A percentile compares a stretch with the other conserved stretches of the same genome.
phyloP scores from a whole-genome alignment of 2,888 invertebrate species.

The Troilus luridus region DNA sequence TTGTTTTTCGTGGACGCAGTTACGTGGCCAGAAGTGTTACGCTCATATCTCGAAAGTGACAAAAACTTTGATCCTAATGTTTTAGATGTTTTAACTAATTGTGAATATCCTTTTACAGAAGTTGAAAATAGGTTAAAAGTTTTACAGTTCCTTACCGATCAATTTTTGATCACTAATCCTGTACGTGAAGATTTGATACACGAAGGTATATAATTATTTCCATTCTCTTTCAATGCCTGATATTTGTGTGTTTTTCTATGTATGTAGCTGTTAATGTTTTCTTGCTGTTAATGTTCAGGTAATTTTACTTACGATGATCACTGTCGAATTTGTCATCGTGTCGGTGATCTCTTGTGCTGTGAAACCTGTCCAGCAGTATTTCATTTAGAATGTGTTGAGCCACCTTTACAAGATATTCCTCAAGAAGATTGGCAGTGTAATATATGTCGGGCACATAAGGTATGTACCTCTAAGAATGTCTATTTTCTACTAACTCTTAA shows the following conservation, averaged over 20 bases:
- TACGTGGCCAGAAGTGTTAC: constrained; percentile 95
- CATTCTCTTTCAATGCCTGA: background rate
- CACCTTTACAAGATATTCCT: constrained; percentile 93
- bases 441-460: constrained; percentile 92
- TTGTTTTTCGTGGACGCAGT: constrained; percentile 93
- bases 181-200: constrained; percentile 94
- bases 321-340: constrained; percentile 90
- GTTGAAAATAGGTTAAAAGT: constrained; percentile 85
- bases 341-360: constrained; percentile 96
- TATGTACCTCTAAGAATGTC: constrained; percentile 65
- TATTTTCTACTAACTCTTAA: background rate
- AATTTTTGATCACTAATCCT: constrained; percentile 92
- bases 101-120: constrained; percentile 90
- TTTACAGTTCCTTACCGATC: constrained; percentile 92
- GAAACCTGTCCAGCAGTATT: constrained; percentile 99
- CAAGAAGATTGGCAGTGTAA: constrained; percentile 98
- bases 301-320: constrained; percentile 94
- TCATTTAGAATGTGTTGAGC: constrained; percentile 96
- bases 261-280: background rate
- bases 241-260: background rate
- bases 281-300: constrained; percentile 70
- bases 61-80: constrained; percentile 82
- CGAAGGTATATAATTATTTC: constrained; percentile 78
- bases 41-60: constrained; percentile 93
- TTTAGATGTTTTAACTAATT: constrained; percentile 78